Percentiles rank a stretch among this genome's conserved stretches.
These are phyloP conservation scores for Osmoderma eremita DNA, from an alignment of 2,888 invertebrate species.

Conservation along the genomic window DNA sequence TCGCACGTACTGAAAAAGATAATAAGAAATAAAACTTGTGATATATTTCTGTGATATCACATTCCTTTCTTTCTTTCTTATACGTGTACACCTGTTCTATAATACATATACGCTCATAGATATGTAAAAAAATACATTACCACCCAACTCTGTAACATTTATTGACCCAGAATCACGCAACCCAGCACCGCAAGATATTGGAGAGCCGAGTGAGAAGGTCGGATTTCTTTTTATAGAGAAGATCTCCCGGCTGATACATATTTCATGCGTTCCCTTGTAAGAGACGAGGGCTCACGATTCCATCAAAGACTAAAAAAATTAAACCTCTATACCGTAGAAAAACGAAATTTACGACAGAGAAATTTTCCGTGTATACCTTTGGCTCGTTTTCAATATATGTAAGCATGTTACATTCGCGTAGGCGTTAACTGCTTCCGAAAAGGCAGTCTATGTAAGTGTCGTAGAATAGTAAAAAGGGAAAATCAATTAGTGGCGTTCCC, in stretches of 20 bases:
- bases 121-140: constrained; percentile 31
- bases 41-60: not conserved
- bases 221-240: constrained; percentile 32
- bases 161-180: constrained; percentile 25
- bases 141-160: not conserved
- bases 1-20: no score
- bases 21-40: not conserved
- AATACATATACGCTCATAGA: not conserved
- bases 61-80: not conserved
- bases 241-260: constrained; percentile 29
- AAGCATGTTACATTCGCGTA: no score
- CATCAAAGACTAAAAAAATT: constrained; percentile 4
- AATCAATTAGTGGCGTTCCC: constrained; percentile 28
- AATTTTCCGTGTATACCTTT: no score
- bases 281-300: not conserved
- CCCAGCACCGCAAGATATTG: constrained; percentile 7
- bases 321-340: constrained; percentile 29
- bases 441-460: no score
- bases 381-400: no score
- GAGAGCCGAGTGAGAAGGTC: constrained; percentile 7
- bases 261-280: constrained; percentile 31
- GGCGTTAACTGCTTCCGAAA: no score
- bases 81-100: no score
- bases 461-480: constrained; percentile 6
- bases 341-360: constrained; percentile 28